Evolutionary conservation across 2,113 vertebrate genomes (phyloP), one percentile per base, ranked within the genome.

Genomic region (Polypterus bichir): DNA sequence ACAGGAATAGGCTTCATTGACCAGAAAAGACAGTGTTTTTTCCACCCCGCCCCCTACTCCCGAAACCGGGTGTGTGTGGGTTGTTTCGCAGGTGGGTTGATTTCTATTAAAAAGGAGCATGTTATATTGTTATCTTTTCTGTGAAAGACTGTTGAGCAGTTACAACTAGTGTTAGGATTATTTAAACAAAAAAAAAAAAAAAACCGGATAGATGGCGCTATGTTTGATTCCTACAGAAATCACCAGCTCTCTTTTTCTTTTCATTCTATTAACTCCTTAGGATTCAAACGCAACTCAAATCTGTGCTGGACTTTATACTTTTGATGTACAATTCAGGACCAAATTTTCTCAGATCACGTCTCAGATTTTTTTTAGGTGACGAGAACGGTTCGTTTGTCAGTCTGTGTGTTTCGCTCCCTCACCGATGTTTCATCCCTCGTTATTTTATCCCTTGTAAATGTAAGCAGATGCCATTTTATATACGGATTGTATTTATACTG

Each of bases 241-340:
- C 94, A 97, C 95, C 94, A 97, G 94, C 95, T 94, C 85, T 86
- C 85, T 86, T 87, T 91, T 93, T 83, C 83, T 27, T 78, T 76
- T 81, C 79, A 91, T 89, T 89, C 85, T 27, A 27, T 90, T 90
- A 89, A 92, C 90, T 93, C 81, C 85, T 96, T 90, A 90, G 95
- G 94, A 97, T 87, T 94, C 91, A 92, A 91, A 94, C 88, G 85
- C 91, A 92, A 93, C 92, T 94, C 89, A 92, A 91, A 91, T 92
- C 92, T 96, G 92, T 97, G 93, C 93, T 93, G 91, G 92, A 97
- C 91, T 97, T 89, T 85, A 87, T 81, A 87, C 76, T 68, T 62
- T 80, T 73, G 79, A 69, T 27, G 27, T 78, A 79, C 81, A 83
- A 91, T 93, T 93, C 93, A 94, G 93, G 94, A 97, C 93, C 94